A percentile compares a stretch with the other conserved stretches of the same genome.
phyloP scores from a whole-genome alignment of 1,140 invertebrate genomes.

The Lepeophtheirus salmonis region DNA sequence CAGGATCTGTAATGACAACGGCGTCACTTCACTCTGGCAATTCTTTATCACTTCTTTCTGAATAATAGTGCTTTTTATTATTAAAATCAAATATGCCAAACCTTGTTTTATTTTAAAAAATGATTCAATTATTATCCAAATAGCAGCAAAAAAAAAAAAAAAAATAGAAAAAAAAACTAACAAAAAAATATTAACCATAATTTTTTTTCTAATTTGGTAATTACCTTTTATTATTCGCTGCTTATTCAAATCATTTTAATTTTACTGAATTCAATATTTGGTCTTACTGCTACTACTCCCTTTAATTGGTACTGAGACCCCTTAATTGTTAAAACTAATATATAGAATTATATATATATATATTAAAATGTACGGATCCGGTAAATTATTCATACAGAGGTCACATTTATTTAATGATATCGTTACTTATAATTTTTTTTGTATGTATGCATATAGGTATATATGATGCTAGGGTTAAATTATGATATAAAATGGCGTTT shows the following conservation, averaged over 20 bases:
- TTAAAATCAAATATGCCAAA: neutral
- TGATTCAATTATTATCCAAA: neutral
- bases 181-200: neutral
- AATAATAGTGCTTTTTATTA: conserved; percentile 10
- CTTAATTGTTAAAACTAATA: neutral
- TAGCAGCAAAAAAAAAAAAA: neutral
- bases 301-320: too few relatives aligned
- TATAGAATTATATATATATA: neutral
- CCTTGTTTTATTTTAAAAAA: neutral
- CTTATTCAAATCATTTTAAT: neutral
- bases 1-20: conserved; percentile 7
- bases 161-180: neutral
- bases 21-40: conserved; percentile 8
- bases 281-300: neutral
- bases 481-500: too few relatives aligned
- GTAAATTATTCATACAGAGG: neutral
- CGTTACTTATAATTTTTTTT: neutral
- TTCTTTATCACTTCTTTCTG: conserved; percentile 5
- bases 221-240: too few relatives aligned
- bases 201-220: too few relatives aligned
- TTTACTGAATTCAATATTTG: neutral
- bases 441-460: neutral
- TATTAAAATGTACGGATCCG: neutral
- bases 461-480: neutral
- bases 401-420: neutral